These are phyloP conservation scores for Dascillus cervinus DNA, from an alignment of 2,888 invertebrate species.

Conservation along the genomic window DNA sequence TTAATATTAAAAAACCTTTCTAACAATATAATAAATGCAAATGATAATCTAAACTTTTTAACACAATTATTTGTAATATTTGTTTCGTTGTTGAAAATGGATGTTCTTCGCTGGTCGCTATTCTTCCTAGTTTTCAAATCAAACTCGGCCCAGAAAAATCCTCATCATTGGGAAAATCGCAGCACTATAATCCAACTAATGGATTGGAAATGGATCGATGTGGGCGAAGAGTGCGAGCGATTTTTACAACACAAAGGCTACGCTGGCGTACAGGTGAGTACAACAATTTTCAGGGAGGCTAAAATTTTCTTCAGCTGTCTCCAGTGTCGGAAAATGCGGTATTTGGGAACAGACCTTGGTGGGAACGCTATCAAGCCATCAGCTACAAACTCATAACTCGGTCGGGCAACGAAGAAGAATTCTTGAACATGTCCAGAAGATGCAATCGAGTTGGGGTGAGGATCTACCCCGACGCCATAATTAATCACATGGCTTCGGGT, in stretches of 20 bases:
- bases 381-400: constrained; percentile 70
- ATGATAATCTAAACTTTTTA: not conserved
- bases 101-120: too few relatives aligned
- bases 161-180: too few relatives aligned
- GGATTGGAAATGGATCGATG: too few relatives aligned
- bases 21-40: not conserved
- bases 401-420: constrained; percentile 67
- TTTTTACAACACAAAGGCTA: constrained; percentile 67
- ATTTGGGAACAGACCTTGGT: constrained; percentile 66
- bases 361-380: constrained; percentile 81
- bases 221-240: constrained; percentile 68
- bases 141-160: too few relatives aligned
- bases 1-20: too few relatives aligned
- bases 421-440: constrained; percentile 66
- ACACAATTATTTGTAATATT: not conserved
- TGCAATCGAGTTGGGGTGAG: constrained; percentile 78
- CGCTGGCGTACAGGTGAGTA: constrained; percentile 63
- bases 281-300: too few relatives aligned
- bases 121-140: too few relatives aligned
- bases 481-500: constrained; percentile 70
- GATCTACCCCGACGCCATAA: constrained; percentile 65
- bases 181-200: too few relatives aligned
- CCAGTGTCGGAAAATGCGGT: constrained; percentile 67
- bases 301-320: too few relatives aligned
- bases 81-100: too few relatives aligned